Base-by-base conservation (phyloP, 2,888 invertebrate species). In the Odontocerum albicorne region DNA sequence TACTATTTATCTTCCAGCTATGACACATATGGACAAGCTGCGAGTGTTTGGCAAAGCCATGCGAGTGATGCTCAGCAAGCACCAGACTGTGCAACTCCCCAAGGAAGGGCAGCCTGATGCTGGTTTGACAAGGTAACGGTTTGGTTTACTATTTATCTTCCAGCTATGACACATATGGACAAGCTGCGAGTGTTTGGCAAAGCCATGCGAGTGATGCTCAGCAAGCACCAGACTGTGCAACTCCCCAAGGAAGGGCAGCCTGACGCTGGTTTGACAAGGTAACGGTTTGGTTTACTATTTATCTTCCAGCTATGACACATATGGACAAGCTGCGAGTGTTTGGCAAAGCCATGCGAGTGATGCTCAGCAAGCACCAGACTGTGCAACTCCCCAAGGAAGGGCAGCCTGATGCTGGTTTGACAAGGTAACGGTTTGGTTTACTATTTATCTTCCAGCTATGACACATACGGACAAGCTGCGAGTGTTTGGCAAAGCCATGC, bases 331-430 rank as follows among this genome's bases (percentile, higher is more conserved):
- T 96, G 69, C 90, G 93, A 70, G 90, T 99, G 70, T 96, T 94
- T 81, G 96, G 96, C 64, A 97, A 97, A 75, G 89, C 92, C 67
- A 95, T 99, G 77, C 88, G 96, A 68, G 98, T 99, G 66, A 95
- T 96, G 86, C 86, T 95, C 65, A 97, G 96, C 76, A 98, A 98
- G 80, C 98, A 99, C 79, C 95, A 94, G 74, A 88, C 94, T 53
- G 99, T 99, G 63, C 99, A 99, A 77, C 85, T 99, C 85, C 98
- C 98, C 39, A 98, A 97, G 73, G 99, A 99, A 70, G 96, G 96
- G 35, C 96, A 97, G 74, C 94, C 96, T 4, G 98, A 99, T 74
- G 96, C 97, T 60, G 98, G 98, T 46, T 85, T 99, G 63, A 99
- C 99, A 70, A 96, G 78, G 78, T 74, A 44, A n/a, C n/a, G n/a